Percentiles rank a stretch among this genome's conserved stretches.
phyloP scores from a whole-genome alignment of 2,797 vertebrate genomes.

The Melanotaenia boesemani region DNA sequence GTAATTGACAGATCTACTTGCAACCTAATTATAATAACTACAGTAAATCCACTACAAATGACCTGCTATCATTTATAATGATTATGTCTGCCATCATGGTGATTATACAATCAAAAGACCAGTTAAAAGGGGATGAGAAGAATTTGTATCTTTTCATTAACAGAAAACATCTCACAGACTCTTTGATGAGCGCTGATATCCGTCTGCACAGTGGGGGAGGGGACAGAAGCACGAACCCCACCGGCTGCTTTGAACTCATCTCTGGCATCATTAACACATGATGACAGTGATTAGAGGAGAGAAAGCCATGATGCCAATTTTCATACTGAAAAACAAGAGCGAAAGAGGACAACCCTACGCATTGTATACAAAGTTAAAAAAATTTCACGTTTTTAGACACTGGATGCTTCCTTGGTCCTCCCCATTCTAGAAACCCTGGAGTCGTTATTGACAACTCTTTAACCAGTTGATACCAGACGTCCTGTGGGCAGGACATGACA shows the following conservation, averaged over 20 bases:
- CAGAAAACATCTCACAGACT: slow-evolving; percentile 59
- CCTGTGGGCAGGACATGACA: no score
- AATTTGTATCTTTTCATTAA: slow-evolving; percentile 62
- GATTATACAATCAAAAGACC: slow-evolving; percentile 72
- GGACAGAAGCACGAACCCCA: slow-evolving; percentile 46
- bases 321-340: slow-evolving; percentile 38
- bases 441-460: no score
- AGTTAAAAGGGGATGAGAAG: slow-evolving; percentile 61
- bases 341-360: slow-evolving; percentile 16
- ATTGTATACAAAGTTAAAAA: slow-evolving; percentile 22
- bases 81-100: slow-evolving; percentile 54
- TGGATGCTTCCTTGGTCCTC: not conserved
- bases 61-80: slow-evolving; percentile 71
- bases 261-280: slow-evolving; percentile 62
- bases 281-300: slow-evolving; percentile 66
- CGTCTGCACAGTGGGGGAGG: slow-evolving; percentile 45
- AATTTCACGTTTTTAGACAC: slow-evolving; percentile 7
- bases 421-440: no score
- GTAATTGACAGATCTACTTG: slow-evolving; percentile 66
- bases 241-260: slow-evolving; percentile 67
- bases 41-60: slow-evolving; percentile 59
- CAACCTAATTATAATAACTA: slow-evolving; percentile 65
- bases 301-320: slow-evolving; percentile 51
- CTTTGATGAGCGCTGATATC: slow-evolving; percentile 66
- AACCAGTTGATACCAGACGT: no score